These are phyloP conservation scores for Morone saxatilis DNA, from an alignment of 2,113 vertebrate genomes.

Conservation along the genomic window DNA sequence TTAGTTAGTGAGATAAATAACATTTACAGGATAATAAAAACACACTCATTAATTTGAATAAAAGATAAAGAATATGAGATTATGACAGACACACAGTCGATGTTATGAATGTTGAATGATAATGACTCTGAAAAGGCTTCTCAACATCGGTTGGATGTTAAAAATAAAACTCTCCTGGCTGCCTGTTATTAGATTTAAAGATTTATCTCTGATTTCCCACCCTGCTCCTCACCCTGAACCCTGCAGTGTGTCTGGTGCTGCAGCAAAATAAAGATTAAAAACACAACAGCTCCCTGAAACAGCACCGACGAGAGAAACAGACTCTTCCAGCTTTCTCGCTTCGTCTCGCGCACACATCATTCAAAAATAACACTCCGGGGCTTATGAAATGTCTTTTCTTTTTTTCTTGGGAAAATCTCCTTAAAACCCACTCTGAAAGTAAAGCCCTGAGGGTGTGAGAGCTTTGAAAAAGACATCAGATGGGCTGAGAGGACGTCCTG, in stretches of 20 bases:
- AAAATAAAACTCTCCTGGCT: background rate
- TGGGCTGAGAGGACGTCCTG: conserved; percentile 34
- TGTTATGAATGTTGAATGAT: background rate
- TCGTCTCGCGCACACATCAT: conserved; percentile 3
- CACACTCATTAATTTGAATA: background rate
- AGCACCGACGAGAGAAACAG: background rate
- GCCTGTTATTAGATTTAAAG: background rate
- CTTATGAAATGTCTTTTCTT: conserved; percentile 10
- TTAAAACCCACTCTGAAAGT: conserved; percentile 39
- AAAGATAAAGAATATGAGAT: background rate
- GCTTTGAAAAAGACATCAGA: conserved; percentile 39
- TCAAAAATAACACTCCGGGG: conserved; percentile 2
- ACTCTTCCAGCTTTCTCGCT: background rate
- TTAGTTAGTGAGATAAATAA: background rate
- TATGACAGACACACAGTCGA: background rate
- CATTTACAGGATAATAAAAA: background rate
- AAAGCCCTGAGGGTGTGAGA: conserved; percentile 11
- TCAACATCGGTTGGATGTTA: background rate
- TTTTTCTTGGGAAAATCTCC: conserved; percentile 37
- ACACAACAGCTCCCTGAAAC: background rate
- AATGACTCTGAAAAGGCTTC: background rate
- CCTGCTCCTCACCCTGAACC: conserved; percentile 16
- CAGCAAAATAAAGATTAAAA: conserved; percentile 16
- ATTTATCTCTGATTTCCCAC: conserved; percentile 5
- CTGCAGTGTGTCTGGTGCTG: background rate